Conservation (phyloP, 53 echinoderm and acorn worm genomes). For the Zoroaster sp. region DNA sequence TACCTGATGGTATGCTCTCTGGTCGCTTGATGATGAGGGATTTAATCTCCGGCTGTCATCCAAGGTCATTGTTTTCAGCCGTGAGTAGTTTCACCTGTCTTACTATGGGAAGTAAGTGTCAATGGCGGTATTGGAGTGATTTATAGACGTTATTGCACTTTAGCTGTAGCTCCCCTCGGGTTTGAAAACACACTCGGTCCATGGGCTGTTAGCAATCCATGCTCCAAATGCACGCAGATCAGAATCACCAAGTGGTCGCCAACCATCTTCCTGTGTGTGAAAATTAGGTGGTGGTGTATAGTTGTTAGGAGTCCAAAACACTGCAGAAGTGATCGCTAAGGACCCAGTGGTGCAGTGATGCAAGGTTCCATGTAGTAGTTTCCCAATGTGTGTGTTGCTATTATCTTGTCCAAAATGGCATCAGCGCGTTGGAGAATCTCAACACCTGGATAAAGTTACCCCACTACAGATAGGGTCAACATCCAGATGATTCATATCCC, state of each 20-base stretch:
- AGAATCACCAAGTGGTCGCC: neutral
- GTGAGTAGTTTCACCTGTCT: conserved; percentile 4
- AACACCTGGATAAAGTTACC: neutral
- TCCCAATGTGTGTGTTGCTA: neutral
- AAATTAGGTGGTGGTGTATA: no score
- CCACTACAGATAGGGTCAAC: neutral
- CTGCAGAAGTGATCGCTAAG: no score
- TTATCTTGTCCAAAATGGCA: neutral
- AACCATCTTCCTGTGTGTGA: neutral
- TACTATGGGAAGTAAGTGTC: conserved; percentile 16
- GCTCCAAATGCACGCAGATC: conserved; percentile 11
- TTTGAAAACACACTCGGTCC: neutral
- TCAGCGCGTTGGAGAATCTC: neutral
- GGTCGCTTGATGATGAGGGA: neutral
- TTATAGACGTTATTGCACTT: conserved; percentile 9
- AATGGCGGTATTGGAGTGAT: neutral
- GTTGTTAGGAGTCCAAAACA: neutral
- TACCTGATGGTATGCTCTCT: neutral
- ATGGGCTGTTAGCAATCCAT: neutral
- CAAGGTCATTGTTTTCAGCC: conserved; percentile 45
- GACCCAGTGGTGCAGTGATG: no score
- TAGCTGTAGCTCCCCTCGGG: neutral
- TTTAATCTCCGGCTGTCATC: conserved; percentile 17
- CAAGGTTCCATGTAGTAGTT: no score
- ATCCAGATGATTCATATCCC: conserved; percentile 44